phyloP scores from a whole-genome alignment of 2,113 vertebrate genomes.

The Mastomys natalensis region DNA sequence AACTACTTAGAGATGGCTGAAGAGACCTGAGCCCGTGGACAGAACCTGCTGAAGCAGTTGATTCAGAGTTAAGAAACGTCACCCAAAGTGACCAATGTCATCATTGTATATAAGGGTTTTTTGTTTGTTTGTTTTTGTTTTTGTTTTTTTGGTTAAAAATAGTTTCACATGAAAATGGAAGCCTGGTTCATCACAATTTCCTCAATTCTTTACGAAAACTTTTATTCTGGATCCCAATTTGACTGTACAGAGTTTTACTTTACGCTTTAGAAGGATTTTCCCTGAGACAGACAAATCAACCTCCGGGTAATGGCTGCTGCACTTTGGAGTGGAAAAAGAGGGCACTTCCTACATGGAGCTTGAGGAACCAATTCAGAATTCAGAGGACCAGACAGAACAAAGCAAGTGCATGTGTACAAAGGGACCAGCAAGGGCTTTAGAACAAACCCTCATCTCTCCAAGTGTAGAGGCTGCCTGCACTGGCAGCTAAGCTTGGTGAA shows the following conservation, averaged over 20 bases:
- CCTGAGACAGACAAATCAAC: background rate
- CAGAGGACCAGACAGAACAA: too few species aligned
- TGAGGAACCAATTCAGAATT: background rate
- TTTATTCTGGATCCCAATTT: constrained; percentile 9
- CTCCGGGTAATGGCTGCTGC: background rate
- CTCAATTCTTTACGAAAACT: background rate
- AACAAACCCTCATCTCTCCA: background rate
- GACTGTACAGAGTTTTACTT: background rate
- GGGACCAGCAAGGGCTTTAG: background rate
- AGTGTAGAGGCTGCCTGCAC: background rate
- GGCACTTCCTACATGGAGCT: background rate
- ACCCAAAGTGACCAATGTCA: background rate
- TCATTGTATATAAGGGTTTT: background rate
- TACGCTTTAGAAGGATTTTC: constrained; percentile 32
- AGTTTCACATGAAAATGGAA: background rate
- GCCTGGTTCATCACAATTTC: background rate
- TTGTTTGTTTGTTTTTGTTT: too few species aligned
- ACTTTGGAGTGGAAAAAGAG: background rate
- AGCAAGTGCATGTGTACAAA: background rate
- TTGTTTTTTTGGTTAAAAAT: background rate
- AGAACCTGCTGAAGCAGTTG: background rate
- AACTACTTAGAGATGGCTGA: background rate
- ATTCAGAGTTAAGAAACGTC: background rate
- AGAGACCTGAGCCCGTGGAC: background rate
- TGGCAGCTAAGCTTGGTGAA: background rate